Conservation (phyloP, 2,888 invertebrate species). For the Dorcus hopei region DNA sequence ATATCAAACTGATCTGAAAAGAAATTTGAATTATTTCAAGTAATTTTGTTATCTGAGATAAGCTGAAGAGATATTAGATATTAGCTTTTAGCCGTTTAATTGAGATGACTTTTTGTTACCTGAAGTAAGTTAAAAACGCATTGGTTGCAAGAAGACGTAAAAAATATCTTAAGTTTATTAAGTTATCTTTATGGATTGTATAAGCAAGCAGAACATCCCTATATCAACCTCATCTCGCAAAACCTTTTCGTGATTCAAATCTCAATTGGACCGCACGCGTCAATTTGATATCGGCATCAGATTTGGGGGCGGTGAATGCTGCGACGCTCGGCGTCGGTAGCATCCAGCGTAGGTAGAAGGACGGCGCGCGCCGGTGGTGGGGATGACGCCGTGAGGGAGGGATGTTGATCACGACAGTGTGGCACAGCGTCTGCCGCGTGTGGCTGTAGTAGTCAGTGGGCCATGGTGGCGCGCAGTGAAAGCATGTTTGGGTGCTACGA, state of each 20-base stretch:
- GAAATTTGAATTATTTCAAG: too few relatives aligned
- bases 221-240: constrained; percentile 27
- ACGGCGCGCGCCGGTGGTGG: constrained; percentile 34
- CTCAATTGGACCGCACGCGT: constrained; percentile 38
- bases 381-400: constrained; percentile 31
- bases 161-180: constrained; percentile 24
- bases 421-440: constrained; percentile 18
- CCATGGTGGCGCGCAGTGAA: constrained; percentile 78
- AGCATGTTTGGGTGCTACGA: constrained; percentile 74
- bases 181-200: constrained; percentile 30
- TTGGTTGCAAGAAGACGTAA: background rate
- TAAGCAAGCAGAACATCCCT: constrained; percentile 26
- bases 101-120: too few relatives aligned
- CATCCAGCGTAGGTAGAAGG: constrained; percentile 32
- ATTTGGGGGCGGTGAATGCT: constrained; percentile 44
- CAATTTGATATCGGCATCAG: constrained; percentile 40
- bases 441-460: constrained; percentile 56
- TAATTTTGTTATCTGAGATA: too few relatives aligned
- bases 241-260: constrained; percentile 33
- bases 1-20: too few relatives aligned
- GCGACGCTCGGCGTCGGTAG: constrained; percentile 31
- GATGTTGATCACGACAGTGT: constrained; percentile 21
- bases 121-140: too few relatives aligned
- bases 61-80: too few relatives aligned
- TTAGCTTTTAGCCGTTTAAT: too few relatives aligned